These are phyloP conservation scores for Telenomus remus DNA, from an alignment of 1,140 invertebrate genomes.

Conservation along the genomic window DNA sequence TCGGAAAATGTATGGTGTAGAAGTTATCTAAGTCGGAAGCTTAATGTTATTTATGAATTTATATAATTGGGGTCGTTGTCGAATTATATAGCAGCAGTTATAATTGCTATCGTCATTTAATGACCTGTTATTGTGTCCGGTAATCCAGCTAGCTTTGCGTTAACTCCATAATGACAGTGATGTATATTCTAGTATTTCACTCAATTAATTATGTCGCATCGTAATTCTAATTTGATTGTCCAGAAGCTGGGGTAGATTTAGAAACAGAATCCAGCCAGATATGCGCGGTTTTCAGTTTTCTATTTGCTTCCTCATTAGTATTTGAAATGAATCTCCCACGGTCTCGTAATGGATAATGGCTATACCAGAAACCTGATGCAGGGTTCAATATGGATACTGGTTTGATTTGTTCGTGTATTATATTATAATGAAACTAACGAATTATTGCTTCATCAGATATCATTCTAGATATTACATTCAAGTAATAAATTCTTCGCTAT, in stretches of 20 bases:
- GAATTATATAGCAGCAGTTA: slow-evolving; percentile 49
- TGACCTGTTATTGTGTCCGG: slow-evolving; percentile 64
- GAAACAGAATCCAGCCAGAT: slow-evolving; percentile 27
- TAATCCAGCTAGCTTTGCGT: slow-evolving; percentile 66
- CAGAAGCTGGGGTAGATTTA: slow-evolving; percentile 59
- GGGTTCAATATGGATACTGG: too few relatives aligned
- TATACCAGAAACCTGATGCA: too few relatives aligned
- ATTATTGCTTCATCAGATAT: too few relatives aligned
- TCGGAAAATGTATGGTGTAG: slow-evolving; percentile 15
- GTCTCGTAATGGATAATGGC: too few relatives aligned
- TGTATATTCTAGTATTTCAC: slow-evolving; percentile 67
- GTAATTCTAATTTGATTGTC: slow-evolving; percentile 67
- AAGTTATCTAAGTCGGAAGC: slow-evolving; percentile 21
- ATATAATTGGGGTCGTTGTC: slow-evolving; percentile 56
- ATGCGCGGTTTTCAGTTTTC: slow-evolving; percentile 1
- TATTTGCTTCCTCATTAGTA: too few relatives aligned
- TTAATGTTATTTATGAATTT: slow-evolving; percentile 47
- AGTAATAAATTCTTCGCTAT: too few relatives aligned
- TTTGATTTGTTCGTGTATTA: too few relatives aligned
- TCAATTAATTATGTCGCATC: slow-evolving; percentile 71
- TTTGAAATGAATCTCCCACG: too few relatives aligned
- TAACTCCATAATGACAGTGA: slow-evolving; percentile 69
- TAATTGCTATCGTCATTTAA: slow-evolving; percentile 64
- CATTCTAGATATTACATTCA: too few relatives aligned
- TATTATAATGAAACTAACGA: too few relatives aligned